Evolutionary conservation across 2,888 invertebrate species (phyloP), one percentile per base, ranked within the genome.

Genomic region (Netelia melanura): DNA sequence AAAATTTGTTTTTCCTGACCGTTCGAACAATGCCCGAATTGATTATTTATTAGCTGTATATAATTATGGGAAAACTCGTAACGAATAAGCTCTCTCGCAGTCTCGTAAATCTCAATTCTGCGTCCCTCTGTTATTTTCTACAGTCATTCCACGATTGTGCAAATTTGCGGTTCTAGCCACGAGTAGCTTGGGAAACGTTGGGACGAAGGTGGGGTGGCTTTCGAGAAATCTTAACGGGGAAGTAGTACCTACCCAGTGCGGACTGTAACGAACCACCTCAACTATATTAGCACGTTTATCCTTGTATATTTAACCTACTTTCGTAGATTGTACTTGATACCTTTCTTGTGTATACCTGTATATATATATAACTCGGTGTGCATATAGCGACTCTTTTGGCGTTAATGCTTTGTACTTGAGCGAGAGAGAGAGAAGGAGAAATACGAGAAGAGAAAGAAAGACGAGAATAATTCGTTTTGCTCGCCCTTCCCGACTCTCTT

Each of bases 301-400:
- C 72, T 74, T 67, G 71, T 80, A 80, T 72, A 74, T 80, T 80
- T 80, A 61, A 80, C 80, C 80, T 74, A 80, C 80, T 80, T 80
- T 80, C 30, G 30, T 30, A 80, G 56, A 80, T 80, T 67, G 65
- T 80, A 65, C 65, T 80, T 80, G 56, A 72, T 80, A 72, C 72
- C 38, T 30, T 56, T 44, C 21, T 65, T 54, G 58, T 25, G 52
- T 48, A 67, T 23, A 72, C 1, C n/a, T 65, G 54, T 17, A 17
- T 17, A 17, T 56, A 17, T 56, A 79, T 54, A 72, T 44, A 72
- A 8, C 11, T 38, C 0, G 30, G 44, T 48, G 61, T 62, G 21
- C 44, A 62, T 61, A 72, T 61, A 23, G 44, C 3, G 17, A 11
- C 14, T 61, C 67, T 74, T 74, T 81, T 68, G 61, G 67, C 68